phyloP scores from a whole-genome alignment of 2,797 vertebrate species.

The Mormyrops boulengeri region DNA sequence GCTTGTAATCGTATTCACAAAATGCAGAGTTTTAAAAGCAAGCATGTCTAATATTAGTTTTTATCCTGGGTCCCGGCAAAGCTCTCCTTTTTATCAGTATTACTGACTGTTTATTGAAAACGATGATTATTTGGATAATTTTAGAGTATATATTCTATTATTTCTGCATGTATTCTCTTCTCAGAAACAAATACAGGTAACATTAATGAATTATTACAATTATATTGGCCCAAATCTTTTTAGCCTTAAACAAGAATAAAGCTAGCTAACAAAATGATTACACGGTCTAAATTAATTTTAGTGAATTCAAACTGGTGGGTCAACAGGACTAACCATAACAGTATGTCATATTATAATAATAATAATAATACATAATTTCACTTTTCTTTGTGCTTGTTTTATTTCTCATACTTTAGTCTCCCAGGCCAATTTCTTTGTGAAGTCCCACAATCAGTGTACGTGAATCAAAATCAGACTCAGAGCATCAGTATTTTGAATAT shows the following conservation, averaged over 20 bases:
- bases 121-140: too few relatives aligned
- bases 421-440: conserved; percentile 45
- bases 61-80: neutral
- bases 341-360: neutral
- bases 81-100: too few relatives aligned
- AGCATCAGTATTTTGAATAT: conserved; percentile 29
- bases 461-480: conserved; percentile 29
- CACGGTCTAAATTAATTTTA: neutral
- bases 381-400: neutral
- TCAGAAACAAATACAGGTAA: neutral
- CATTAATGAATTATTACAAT: neutral
- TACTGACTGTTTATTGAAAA: too few relatives aligned
- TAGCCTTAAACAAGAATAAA: neutral
- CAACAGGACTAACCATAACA: neutral
- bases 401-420: conserved; percentile 37
- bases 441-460: conserved; percentile 41
- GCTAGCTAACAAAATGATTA: neutral
- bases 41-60: neutral
- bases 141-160: too few relatives aligned
- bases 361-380: neutral
- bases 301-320: neutral
- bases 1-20: neutral
- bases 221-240: neutral
- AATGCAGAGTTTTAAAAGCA: neutral
- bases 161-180: neutral